phyloP scores from a whole-genome alignment of 92 coral and sea anemone genomes.

The Phenganax subtilis region DNA sequence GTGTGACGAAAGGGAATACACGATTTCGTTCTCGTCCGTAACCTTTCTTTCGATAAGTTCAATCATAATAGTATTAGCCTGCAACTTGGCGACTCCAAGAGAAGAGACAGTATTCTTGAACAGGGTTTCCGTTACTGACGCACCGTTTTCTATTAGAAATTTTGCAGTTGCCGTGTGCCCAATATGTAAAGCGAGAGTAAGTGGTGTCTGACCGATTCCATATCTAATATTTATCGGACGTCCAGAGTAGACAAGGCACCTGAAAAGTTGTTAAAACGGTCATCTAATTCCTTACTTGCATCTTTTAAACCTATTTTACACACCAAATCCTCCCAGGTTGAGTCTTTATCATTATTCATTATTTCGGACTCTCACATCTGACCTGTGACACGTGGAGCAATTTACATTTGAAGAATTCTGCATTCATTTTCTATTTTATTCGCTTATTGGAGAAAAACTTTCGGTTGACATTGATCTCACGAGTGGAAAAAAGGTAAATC shows the following conservation, averaged over 20 bases:
- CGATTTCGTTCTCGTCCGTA: conserved; percentile 1
- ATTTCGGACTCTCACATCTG: too few relatives aligned
- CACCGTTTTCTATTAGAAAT: conserved; percentile 3
- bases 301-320: conserved; percentile 37
- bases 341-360: too few relatives aligned
- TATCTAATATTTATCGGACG: conserved; percentile 14
- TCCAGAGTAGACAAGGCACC: conserved; percentile 22
- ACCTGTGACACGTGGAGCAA: too few relatives aligned
- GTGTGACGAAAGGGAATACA: not conserved
- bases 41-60: conserved; percentile 8
- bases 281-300: conserved; percentile 36
- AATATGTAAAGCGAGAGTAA: conserved; percentile 33
- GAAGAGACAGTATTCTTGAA: conserved; percentile 16
- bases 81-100: conserved; percentile 6
- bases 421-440: too few relatives aligned
- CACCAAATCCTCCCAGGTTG: conserved; percentile 14
- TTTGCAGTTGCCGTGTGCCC: conserved; percentile 13
- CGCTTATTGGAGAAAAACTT: not conserved
- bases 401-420: too few relatives aligned
- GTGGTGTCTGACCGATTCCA: conserved; percentile 24
- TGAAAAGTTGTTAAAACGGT: conserved; percentile 9
- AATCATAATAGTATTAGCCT: not conserved
- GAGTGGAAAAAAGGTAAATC: too few relatives aligned
- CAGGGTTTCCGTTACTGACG: conserved; percentile 7
- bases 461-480: too few relatives aligned